A percentile compares a stretch with the other conserved stretches of the same genome.
Evolutionary conservation across 1,140 invertebrate species (phyloP).

Genomic region (Oryzaephilus surinamensis): DNA sequence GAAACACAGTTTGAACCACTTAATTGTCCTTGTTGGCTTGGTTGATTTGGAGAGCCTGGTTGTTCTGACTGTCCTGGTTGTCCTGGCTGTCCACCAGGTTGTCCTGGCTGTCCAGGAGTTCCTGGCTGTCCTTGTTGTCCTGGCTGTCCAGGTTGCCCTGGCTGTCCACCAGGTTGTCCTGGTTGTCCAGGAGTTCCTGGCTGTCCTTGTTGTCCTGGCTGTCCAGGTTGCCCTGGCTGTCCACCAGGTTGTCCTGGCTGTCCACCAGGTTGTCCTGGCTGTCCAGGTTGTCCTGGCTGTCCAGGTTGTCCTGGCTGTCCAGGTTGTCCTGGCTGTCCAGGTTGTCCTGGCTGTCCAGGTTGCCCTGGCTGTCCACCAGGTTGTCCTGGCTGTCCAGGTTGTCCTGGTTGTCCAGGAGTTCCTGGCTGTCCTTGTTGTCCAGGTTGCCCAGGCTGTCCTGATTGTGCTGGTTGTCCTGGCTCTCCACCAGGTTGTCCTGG

Average conservation of each 20-base stretch:
- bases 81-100: conserved; percentile 13
- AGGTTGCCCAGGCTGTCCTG: conserved; percentile 16
- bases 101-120: conserved; percentile 16
- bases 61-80: conserved; percentile 16
- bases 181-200: conserved; percentile 3
- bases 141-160: conserved; percentile 8
- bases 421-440: conserved; percentile 14
- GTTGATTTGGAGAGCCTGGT: conserved; percentile 12
- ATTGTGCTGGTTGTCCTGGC: conserved; percentile 9
- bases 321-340: conserved; percentile 14
- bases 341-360: conserved; percentile 13
- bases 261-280: conserved; percentile 15
- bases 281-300: conserved; percentile 14
- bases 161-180: conserved; percentile 7
- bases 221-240: conserved; percentile 41
- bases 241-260: conserved; percentile 16
- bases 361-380: conserved; percentile 12
- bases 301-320: conserved; percentile 30
- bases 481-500: conserved; percentile 18
- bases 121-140: conserved; percentile 8
- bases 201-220: background rate
- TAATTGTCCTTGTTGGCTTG: conserved; percentile 8
- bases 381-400: conserved; percentile 12
- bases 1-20: conserved; percentile 8
- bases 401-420: conserved; percentile 9